A percentile compares a stretch with the other conserved stretches of the same genome.
phyloP scores from a whole-genome alignment of 2,888 invertebrate genomes.

The Harmothoe impar region DNA sequence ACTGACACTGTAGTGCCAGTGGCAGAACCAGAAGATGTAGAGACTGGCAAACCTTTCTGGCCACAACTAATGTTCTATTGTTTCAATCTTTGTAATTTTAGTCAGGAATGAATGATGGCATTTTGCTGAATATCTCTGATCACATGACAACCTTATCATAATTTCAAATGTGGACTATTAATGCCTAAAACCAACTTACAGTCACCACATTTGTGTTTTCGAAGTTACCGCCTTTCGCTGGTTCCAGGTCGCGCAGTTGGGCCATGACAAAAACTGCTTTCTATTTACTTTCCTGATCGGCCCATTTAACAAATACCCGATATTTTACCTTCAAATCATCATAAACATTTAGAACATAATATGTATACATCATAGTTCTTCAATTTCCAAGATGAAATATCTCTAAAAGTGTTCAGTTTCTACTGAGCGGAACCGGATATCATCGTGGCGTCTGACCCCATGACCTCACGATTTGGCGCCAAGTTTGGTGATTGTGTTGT shows the following conservation, averaged over 20 bases:
- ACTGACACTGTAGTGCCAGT: no score
- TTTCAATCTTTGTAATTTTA: no score
- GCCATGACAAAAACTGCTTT: not conserved
- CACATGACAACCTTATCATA: no score
- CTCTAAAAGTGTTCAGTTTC: not conserved
- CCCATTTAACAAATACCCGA: not conserved
- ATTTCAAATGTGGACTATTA: no score
- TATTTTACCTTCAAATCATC: not conserved
- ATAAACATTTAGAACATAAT: not conserved
- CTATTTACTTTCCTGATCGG: not conserved
- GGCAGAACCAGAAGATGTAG: no score
- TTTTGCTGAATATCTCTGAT: no score
- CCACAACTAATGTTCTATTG: no score
- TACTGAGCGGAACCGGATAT: not conserved
- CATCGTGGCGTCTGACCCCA: not conserved
- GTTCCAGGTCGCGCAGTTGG: not conserved
- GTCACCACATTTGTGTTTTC: not conserved
- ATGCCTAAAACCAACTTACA: no score
- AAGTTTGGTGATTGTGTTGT: conserved; percentile 21
- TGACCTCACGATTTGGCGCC: conserved; percentile 45
- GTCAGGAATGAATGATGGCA: no score
- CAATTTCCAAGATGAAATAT: no score
- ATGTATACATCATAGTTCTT: not conserved
- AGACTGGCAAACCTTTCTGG: no score
- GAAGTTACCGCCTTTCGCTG: not conserved